Percentiles rank a stretch among this genome's conserved stretches.
These are phyloP conservation scores for Scrobipalpa costella DNA, from an alignment of 2,888 invertebrate species.

Conservation along the genomic window DNA sequence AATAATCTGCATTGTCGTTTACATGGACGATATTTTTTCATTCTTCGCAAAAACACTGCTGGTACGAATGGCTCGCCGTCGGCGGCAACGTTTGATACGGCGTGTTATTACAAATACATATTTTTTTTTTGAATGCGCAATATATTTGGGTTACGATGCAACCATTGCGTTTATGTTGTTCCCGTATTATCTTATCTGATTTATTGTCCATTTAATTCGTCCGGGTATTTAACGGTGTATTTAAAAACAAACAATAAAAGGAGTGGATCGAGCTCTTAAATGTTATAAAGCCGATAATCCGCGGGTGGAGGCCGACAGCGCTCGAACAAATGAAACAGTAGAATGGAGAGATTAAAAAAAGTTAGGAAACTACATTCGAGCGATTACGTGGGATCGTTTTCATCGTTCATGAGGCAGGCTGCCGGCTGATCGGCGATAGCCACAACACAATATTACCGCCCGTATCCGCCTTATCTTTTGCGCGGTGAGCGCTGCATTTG, in stretches of 20 bases:
- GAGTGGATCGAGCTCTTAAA: conserved; percentile 30
- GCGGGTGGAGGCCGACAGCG: conserved; percentile 35
- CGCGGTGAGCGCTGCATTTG: conserved; percentile 78
- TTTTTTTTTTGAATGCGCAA: conserved; percentile 48
- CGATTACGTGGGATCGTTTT: conserved; percentile 54
- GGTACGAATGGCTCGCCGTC: conserved; percentile 53
- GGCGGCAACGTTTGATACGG: conserved; percentile 57
- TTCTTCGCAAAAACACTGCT: conserved; percentile 59
- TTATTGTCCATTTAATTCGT: conserved; percentile 37
- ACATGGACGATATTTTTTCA: conserved; percentile 69
- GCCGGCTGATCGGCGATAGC: conserved; percentile 57
- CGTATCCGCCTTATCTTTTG: conserved; percentile 74
- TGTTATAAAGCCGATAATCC: conserved; percentile 46
- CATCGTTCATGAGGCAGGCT: conserved; percentile 48
- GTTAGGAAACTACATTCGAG: conserved; percentile 46
- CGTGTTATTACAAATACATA: conserved; percentile 56
- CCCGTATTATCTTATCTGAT: conserved; percentile 51
- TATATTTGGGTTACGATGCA: conserved; percentile 51
- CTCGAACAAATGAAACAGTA: conserved; percentile 48
- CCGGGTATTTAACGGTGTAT: conserved; percentile 32
- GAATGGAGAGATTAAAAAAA: conserved; percentile 51
- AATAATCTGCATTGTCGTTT: conserved; percentile 73
- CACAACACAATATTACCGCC: conserved; percentile 67
- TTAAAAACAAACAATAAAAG: conserved; percentile 29
- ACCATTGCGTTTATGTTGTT: conserved; percentile 47